Conservation (phyloP, 2,888 invertebrate genomes). For the Mythimna vitellina region DNA sequence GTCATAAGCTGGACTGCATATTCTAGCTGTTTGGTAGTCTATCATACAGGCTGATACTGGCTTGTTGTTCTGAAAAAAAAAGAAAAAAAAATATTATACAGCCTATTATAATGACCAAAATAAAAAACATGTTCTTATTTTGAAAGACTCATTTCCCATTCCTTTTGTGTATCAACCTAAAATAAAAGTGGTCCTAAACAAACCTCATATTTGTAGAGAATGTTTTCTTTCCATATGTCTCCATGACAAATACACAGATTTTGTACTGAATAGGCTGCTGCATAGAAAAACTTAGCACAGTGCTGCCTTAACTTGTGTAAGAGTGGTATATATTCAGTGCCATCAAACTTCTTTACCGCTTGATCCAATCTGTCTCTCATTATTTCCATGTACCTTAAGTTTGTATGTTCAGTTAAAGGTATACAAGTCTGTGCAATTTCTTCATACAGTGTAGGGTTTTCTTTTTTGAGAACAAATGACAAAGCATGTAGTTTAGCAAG, state of each 20-base stretch:
- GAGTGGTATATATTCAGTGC: slow-evolving; percentile 72
- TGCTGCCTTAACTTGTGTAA: slow-evolving; percentile 72
- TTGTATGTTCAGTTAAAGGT: slow-evolving; percentile 75
- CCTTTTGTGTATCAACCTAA: neutral
- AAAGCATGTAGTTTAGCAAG: slow-evolving; percentile 83
- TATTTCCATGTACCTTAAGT: slow-evolving; percentile 80
- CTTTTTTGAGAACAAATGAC: slow-evolving; percentile 78
- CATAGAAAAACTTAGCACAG: slow-evolving; percentile 72
- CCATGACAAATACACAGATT: slow-evolving; percentile 83
- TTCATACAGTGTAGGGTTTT: slow-evolving; percentile 68
- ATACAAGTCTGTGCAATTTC: slow-evolving; percentile 74
- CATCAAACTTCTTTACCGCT: slow-evolving; percentile 75
- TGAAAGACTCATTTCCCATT: neutral
- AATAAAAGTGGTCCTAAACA: slow-evolving; percentile 40
- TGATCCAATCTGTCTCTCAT: slow-evolving; percentile 80
- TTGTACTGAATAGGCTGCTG: slow-evolving; percentile 65
- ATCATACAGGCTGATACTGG: slow-evolving; percentile 82
- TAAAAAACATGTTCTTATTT: neutral
- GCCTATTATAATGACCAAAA: neutral
- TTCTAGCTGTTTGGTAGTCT: slow-evolving; percentile 83
- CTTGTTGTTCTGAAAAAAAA: slow-evolving; percentile 72
- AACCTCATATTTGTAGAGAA: slow-evolving; percentile 84
- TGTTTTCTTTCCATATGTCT: slow-evolving; percentile 88
- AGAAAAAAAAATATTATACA: neutral
- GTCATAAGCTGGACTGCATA: slow-evolving; percentile 83